phyloP scores from a whole-genome alignment of 64 coral and sea anemone species.

The Astreopora myriophthalma region DNA sequence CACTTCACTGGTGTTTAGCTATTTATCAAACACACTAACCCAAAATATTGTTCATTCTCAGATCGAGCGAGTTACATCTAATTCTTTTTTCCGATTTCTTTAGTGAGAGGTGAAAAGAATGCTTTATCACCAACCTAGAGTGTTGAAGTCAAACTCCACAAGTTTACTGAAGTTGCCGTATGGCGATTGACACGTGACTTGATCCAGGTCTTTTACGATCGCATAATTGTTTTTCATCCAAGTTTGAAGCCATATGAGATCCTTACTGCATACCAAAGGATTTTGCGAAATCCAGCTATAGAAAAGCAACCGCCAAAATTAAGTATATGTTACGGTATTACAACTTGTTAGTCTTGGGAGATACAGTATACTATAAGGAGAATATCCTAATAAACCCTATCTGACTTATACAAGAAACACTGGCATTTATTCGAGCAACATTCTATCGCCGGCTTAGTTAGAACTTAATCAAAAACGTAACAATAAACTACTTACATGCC shows the following conservation, averaged over 20 bases:
- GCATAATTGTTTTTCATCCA: not conserved
- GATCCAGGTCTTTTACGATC: not conserved
- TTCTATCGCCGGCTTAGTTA: not conserved
- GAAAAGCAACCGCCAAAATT: not conserved
- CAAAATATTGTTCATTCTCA: no score
- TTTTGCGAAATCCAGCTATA: slow-evolving; percentile 5
- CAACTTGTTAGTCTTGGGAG: no score
- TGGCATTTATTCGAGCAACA: not conserved
- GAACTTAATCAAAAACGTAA: not conserved
- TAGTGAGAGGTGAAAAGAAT: not conserved
- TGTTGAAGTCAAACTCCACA: slow-evolving; percentile 4
- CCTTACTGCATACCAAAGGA: slow-evolving; percentile 16
- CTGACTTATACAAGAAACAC: no score
- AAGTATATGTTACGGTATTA: not conserved
- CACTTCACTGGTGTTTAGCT: no score
- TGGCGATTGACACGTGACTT: slow-evolving; percentile 9
- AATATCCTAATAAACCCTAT: no score
- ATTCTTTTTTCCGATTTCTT: not conserved
- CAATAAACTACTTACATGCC: not conserved
- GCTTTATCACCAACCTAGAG: not conserved
- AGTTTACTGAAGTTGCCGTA: slow-evolving; percentile 19
- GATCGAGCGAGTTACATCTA: no score
- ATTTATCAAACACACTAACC: no score
- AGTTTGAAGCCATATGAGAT: slow-evolving; percentile 18
- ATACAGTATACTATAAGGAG: no score